Base-by-base conservation (phyloP, 1,140 invertebrate genomes). In the Acromyrmex heyeri region DNA sequence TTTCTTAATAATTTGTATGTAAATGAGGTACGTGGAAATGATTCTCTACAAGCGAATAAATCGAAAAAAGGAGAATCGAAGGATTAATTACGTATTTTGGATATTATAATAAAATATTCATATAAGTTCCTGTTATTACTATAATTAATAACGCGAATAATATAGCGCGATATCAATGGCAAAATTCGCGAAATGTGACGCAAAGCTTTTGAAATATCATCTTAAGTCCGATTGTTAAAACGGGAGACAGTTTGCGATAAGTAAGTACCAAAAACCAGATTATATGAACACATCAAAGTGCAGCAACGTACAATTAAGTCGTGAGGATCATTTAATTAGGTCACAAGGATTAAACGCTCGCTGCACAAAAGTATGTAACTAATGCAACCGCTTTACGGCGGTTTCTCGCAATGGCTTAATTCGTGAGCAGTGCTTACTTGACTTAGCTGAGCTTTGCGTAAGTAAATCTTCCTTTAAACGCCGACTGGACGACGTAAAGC, bases 381-480 rank as follows among this genome's bases (percentile, higher is more conserved):
- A 82, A 82, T 75, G 79, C 44, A 73, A 61, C 69, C 69, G 62
- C 27, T 83, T 50, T 12, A 61, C 69, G 53, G 27, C 21, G 76
- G 55, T 62, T 83, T 75, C 57, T 61, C 69, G 55, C 78, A n/a
- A 72, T 61, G 55, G 27, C 69, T 83, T 75, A 83, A 83, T 73
- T 83, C 69, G 34, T 24, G 44, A 72, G 67, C 44, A 69, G 34
- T 30, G 70, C 38, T 65, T 62, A 34, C 59, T 34, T 65, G 77
- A 89, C 76, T 90, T 75, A 83, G 55, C 57, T 61, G 18, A 55
- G 57, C 69, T 83, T 75, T 62, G 27, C 79, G 55, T 75, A 62
- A 83, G 69, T 75, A 83, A 73, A 83, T 83, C 69, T 83, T 75
- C 55, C 69, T 61, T 83, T 72, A 73, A 24, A 73, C 67, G 38